Evolutionary conservation across 2,888 invertebrate species (phyloP), one percentile per base, ranked within the genome.

Genomic region (Sepioteuthis lessoniana): DNA sequence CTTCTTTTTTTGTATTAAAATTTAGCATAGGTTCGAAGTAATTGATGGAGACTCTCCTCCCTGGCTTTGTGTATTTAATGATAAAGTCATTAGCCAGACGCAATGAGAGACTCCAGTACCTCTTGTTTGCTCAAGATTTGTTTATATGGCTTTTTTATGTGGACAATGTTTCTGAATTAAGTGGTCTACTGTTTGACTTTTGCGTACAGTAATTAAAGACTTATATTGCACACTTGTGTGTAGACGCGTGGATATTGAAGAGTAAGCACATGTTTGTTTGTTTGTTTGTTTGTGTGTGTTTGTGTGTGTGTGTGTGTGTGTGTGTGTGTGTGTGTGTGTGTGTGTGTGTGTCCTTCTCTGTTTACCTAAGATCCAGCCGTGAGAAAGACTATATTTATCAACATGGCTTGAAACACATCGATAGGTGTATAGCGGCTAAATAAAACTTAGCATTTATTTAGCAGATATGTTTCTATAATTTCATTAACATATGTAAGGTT

Each of bases 31-130:
- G 76, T n/a, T 1, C n/a, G 13, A 76, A 76, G 76, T 76, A 76
- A 76, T 76, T 76, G 76, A 76, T 76, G 76, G 25, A n/a, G n/a
- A 76, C n/a, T n/a, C 76, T 42, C 42, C 42, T 76, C n/a, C 4
- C n/a, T 55, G n/a, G n/a, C 16, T 76, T 76, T 76, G n/a, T 76
- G 76, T 76, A 76, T 76, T 76, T 76, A 76, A n/a, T 76, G 76
- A 76, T 76, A 76, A 76, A 76, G 76, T n/a, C 76, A 76, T 76
- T 76, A n/a, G 76, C 76, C 16, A 10, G 76, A 76, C 5, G 76
- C n/a, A n/a, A 55, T 25, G 55, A 55, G 25, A 55, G n/a, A n/a
- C n/a, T 76, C 76, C 76, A 35, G n/a, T 4, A 16, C 76, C n/a
- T 13, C 76, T 76, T 76, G 76, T 76, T 76, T 35, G n/a, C 76